phyloP scores from a whole-genome alignment of 2,797 vertebrate species.

The Oreortyx pictus region DNA sequence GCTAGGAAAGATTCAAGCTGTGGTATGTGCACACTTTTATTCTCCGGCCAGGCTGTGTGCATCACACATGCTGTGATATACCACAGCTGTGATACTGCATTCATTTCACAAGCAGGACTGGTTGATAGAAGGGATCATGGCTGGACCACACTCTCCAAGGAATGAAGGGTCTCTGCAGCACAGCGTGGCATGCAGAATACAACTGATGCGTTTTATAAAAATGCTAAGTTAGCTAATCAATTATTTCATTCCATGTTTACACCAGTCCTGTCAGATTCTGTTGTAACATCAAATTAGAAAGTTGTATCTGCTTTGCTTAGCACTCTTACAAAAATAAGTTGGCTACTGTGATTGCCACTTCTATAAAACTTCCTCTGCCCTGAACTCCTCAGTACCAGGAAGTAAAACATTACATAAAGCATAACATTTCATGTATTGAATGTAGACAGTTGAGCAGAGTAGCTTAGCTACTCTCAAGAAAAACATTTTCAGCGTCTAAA shows the following conservation, averaged over 20 bases:
- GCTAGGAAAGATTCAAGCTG: not conserved
- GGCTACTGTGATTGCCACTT: not conserved
- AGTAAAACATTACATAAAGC: not conserved
- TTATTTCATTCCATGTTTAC: not conserved
- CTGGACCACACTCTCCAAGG: rapidly evolving
- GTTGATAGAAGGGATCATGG: not conserved
- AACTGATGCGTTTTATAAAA: not conserved
- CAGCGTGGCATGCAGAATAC: not conserved
- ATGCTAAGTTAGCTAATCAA: not conserved
- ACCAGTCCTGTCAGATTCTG: not conserved
- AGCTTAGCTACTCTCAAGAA: not conserved
- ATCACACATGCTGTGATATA: not conserved
- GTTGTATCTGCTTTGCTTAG: not conserved
- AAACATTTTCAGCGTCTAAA: not conserved
- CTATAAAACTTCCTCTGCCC: not conserved
- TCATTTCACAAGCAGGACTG: not conserved
- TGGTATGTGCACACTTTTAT: not conserved
- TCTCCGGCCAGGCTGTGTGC: not conserved
- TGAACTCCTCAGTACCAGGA: not conserved
- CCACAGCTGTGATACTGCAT: not conserved
- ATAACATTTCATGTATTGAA: not conserved
- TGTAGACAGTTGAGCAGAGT: not conserved
- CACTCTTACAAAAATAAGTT: not conserved
- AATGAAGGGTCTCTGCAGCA: not conserved
- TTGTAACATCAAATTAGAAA: not conserved